A percentile compares a stretch with the other conserved stretches of the same genome.
Evolutionary conservation across 2,888 invertebrate species (phyloP).

Genomic region (Trimorus sp.): DNA sequence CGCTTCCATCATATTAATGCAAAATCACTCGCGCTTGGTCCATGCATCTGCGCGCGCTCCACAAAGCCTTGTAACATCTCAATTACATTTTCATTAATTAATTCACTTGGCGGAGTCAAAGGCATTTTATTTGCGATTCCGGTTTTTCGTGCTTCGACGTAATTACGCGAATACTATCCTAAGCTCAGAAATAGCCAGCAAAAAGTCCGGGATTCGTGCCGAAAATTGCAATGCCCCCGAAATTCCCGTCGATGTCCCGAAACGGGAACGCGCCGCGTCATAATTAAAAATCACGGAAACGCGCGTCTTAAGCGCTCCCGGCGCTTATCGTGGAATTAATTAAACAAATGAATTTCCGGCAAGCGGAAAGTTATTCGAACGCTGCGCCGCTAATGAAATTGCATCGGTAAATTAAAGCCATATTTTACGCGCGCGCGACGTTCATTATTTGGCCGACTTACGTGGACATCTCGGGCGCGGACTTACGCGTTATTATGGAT

Average conservation of each 20-base stretch:
- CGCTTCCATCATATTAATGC: conserved; percentile 13
- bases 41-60: not conserved
- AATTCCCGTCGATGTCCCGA: too few species aligned
- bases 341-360: conserved; percentile 52
- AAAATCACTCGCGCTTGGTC: not conserved
- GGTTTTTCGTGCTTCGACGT: too few species aligned
- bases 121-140: too few species aligned
- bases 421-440: conserved; percentile 44
- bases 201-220: too few species aligned
- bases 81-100: too few species aligned
- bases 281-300: conserved; percentile 10
- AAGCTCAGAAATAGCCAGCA: too few species aligned
- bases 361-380: conserved; percentile 44
- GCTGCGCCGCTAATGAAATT: conserved; percentile 54
- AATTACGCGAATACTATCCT: too few species aligned
- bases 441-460: conserved; percentile 52
- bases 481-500: conserved; percentile 50
- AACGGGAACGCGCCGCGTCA: too few species aligned
- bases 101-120: too few species aligned
- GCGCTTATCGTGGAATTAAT: conserved; percentile 40
- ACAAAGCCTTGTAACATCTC: too few species aligned
- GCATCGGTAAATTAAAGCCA: conserved; percentile 61
- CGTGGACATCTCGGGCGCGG: conserved; percentile 44
- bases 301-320: conserved; percentile 5
- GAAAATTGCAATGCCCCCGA: too few species aligned